Conservation (phyloP, 1,140 invertebrate genomes). For the Conopomorpha cramerella region DNA sequence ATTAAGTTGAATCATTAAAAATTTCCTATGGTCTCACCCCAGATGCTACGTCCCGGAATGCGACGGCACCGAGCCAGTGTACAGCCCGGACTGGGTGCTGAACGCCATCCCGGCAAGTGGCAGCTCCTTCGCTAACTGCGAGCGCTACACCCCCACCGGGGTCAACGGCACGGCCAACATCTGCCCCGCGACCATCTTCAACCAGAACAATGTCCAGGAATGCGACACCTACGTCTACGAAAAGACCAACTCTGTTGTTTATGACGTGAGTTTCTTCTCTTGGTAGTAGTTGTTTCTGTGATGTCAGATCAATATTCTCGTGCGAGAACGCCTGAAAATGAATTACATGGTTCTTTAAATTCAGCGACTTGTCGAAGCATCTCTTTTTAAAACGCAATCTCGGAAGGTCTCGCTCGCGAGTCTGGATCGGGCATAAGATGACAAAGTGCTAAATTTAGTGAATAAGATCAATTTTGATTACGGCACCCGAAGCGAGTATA, state of each 20-base stretch:
- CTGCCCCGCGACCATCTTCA: slow-evolving; percentile 8
- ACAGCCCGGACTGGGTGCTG: slow-evolving; percentile 9
- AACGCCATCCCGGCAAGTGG: slow-evolving; percentile 8
- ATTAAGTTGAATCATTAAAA: too few species aligned
- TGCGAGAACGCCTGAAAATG: too few species aligned
- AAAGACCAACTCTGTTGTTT: slow-evolving; percentile 9
- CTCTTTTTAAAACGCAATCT: neutral
- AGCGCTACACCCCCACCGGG: slow-evolving; percentile 4
- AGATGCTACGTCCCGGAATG: slow-evolving; percentile 15
- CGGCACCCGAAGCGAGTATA: too few species aligned
- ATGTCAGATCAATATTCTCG: too few species aligned
- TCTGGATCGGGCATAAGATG: too few species aligned
- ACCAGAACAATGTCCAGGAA: slow-evolving; percentile 2
- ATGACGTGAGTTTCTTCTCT: slow-evolving; percentile 7
- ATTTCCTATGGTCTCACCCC: too few species aligned
- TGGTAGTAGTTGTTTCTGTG: neutral
- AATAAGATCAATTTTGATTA: too few species aligned
- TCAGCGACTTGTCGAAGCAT: too few species aligned
- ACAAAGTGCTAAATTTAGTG: too few species aligned
- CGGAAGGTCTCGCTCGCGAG: too few species aligned
- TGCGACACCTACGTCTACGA: slow-evolving; percentile 11
- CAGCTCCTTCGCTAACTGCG: slow-evolving; percentile 7
- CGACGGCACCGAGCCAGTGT: slow-evolving; percentile 3
- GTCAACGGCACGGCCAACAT: neutral
- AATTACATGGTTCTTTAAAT: too few species aligned